These are phyloP conservation scores for Cheilosia urbana DNA, from an alignment of 2,888 invertebrate genomes.

Conservation along the genomic window DNA sequence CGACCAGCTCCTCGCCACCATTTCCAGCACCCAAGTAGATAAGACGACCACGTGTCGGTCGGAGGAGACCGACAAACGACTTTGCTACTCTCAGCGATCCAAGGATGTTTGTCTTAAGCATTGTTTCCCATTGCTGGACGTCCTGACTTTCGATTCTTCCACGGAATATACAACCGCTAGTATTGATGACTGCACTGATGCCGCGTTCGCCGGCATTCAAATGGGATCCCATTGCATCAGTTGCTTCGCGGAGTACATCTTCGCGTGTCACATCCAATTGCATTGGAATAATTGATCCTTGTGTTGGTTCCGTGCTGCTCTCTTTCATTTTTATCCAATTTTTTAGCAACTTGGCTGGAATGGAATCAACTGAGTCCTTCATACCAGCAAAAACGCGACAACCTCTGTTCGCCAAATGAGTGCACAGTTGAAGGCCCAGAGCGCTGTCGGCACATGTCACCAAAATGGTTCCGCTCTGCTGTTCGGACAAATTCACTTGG, in stretches of 20 bases:
- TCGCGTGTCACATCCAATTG: constrained; percentile 92
- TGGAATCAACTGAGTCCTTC: constrained; percentile 85
- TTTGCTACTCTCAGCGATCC: constrained; percentile 90
- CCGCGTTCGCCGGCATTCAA: constrained; percentile 93
- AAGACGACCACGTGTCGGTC: constrained; percentile 87
- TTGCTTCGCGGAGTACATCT: constrained; percentile 91
- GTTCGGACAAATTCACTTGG: constrained; percentile 84
- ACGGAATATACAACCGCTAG: constrained; percentile 90
- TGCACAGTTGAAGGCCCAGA: constrained; percentile 90
- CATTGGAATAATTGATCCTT: constrained; percentile 87
- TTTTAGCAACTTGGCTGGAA: constrained; percentile 86
- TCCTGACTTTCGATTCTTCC: constrained; percentile 89
- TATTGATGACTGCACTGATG: constrained; percentile 91
- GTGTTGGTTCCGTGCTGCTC: constrained; percentile 83
- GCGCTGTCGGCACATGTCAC: constrained; percentile 92
- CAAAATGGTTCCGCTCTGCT: constrained; percentile 88
- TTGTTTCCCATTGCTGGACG: constrained; percentile 86
- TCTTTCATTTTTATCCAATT: constrained; percentile 87
- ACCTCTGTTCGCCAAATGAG: constrained; percentile 89
- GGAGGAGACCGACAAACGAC: constrained; percentile 89
- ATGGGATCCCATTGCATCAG: constrained; percentile 91
- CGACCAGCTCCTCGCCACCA: constrained; percentile 85
- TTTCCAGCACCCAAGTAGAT: constrained; percentile 87
- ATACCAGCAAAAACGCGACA: constrained; percentile 92
- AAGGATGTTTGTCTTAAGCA: constrained; percentile 89